Conservation (phyloP, 2,888 invertebrate species). For the Eucera pruinosa region DNA sequence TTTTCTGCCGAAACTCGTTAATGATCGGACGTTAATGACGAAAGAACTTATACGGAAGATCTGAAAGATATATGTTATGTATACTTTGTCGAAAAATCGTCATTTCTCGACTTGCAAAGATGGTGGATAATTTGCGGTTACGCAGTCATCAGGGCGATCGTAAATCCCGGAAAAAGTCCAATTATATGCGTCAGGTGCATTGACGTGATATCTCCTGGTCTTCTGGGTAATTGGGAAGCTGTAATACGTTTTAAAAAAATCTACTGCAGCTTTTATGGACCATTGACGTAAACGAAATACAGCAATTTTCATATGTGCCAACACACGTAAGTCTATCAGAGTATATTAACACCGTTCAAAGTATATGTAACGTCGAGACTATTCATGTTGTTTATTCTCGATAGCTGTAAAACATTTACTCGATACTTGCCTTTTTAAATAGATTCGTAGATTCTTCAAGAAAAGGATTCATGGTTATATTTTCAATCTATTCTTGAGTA, state of each 20-base stretch:
- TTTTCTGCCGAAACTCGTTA: background rate
- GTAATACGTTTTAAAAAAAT: no score
- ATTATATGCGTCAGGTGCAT: background rate
- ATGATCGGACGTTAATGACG: background rate
- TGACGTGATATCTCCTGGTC: background rate
- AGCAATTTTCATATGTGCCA: background rate
- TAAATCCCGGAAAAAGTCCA: constrained; percentile 6
- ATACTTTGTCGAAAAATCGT: background rate
- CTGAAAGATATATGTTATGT: background rate
- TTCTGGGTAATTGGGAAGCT: background rate
- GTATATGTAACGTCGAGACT: background rate
- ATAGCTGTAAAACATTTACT: no score
- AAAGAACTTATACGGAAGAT: background rate
- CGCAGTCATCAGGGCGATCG: background rate
- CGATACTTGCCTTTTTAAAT: no score
- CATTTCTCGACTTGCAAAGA: background rate
- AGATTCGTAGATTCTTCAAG: no score
- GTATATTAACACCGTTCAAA: background rate
- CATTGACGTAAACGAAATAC: background rate
- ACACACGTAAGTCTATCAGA: background rate
- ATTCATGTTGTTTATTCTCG: background rate
- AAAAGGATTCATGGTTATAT: no score
- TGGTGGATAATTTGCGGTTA: constrained; percentile 19
- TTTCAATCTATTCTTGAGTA: no score
- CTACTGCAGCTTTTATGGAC: background rate